Percentiles rank a stretch among this genome's conserved stretches.
Evolutionary conservation across 2,797 vertebrate genomes (phyloP).

Genomic region (Monodelphis domestica): DNA sequence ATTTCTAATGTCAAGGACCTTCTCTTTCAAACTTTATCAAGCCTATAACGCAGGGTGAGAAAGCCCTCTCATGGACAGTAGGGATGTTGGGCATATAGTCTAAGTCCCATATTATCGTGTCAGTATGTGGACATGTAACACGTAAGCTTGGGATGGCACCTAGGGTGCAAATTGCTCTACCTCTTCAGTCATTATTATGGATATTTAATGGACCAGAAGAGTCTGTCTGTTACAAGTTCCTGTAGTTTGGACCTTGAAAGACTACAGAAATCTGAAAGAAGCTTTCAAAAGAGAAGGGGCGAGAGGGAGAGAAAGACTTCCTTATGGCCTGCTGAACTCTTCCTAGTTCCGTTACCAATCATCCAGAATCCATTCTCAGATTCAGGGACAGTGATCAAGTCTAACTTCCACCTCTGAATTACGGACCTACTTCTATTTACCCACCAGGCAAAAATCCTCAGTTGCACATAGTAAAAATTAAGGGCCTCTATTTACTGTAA

Average conservation of each 20-base stretch:
- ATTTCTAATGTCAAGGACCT: not conserved
- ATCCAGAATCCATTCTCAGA: not conserved
- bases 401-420: not conserved
- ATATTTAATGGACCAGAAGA: not conserved
- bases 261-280: not conserved
- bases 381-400: not conserved
- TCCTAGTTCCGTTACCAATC: not conserved
- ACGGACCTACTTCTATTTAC: not conserved
- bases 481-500: not conserved
- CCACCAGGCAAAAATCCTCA: not conserved
- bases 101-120: not conserved
- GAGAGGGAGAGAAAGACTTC: not conserved
- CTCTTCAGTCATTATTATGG: not conserved
- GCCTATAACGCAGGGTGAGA: not conserved
- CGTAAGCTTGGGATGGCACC: not conserved
- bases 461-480: not conserved
- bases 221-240: not conserved
- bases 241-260: not conserved
- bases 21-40: not conserved
- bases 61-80: not conserved
- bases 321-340: not conserved
- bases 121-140: not conserved
- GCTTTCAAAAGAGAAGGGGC: not conserved
- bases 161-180: not conserved
- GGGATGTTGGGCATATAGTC: not conserved